A percentile compares a stretch with the other conserved stretches of the same genome.
Evolutionary conservation across 2,888 invertebrate species (phyloP).

Genomic region (Polymixis lichenea): DNA sequence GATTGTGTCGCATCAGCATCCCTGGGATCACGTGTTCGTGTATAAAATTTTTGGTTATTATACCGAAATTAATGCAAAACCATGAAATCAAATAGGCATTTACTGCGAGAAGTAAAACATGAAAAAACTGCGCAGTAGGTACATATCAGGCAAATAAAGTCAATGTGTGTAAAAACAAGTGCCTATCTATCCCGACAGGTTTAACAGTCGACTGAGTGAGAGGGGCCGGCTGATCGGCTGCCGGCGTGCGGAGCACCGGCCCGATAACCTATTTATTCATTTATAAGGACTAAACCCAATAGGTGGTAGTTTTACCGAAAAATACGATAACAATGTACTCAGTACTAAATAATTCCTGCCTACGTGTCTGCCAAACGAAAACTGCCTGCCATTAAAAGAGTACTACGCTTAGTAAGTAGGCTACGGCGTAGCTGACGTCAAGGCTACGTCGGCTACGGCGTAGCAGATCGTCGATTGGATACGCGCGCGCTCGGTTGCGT

Average conservation of each 20-base stretch:
- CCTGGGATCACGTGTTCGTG: background rate
- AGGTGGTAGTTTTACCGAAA: background rate
- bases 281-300: background rate
- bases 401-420: background rate
- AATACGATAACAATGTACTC: constrained; percentile 6
- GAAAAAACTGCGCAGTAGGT: background rate
- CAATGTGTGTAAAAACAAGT: constrained; percentile 40
- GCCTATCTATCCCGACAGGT: constrained; percentile 22
- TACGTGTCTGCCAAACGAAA: background rate
- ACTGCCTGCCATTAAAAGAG: background rate
- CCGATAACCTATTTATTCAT: constrained; percentile 28
- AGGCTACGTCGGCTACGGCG: constrained; percentile 22
- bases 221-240: background rate
- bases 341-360: constrained; percentile 1
- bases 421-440: constrained; percentile 30
- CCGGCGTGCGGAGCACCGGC: constrained; percentile 1
- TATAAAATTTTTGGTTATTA: background rate
- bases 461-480: constrained; percentile 5
- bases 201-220: constrained; percentile 25
- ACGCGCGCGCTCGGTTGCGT: background rate
- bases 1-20: background rate
- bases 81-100: background rate
- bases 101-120: background rate
- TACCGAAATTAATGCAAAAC: background rate
- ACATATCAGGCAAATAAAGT: constrained; percentile 28